Base-by-base conservation (phyloP, 1,140 invertebrate genomes). In the Drosophila persimilis region DNA sequence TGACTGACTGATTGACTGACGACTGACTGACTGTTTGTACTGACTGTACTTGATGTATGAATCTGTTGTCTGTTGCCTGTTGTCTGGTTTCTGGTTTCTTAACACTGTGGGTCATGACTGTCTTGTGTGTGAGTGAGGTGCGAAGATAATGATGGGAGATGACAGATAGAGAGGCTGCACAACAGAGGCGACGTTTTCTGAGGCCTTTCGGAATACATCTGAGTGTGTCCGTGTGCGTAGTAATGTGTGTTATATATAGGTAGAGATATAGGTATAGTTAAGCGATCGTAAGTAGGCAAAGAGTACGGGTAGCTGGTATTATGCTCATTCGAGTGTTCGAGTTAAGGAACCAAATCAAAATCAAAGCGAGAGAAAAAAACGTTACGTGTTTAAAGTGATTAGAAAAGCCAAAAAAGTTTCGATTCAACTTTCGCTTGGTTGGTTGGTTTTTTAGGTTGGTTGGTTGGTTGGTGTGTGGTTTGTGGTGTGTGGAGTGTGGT, bases 251-350 rank as follows among this genome's bases (percentile, higher is more conserved):
- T 46, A 35, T 11, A 74, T 69, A 66, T 80, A 17, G 17, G 17
- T 17, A 72, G 57, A 80, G 62, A 66, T 60, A 31, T 78, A 77
- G 76, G 75, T 78, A 74, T 78, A 83, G 56, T 64, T 73, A 83
- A 81, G 79, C 79, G 69, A 80, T 77, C 75, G 74, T 50, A 77
- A 81, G 69, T 75, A 81, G 72, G 72, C 72, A 80, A 80, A 73
- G 67, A 72, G 55, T 71, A 77, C 35, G 35, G 4, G 53, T 77
- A 78, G 80, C 59, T 78, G 76, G 59, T 60, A 83, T 57, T 78
- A 81, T 81, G 78, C 78, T 81, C 77, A 80, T 80, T 80, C 77
- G 75, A 78, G 72, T 75, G 67, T 47, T 69, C 60, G 63, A 65
- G 59, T 65, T 45, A 69, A 69, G 65, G 63, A 70, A 70, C 66